Evolutionary conservation across 2,888 invertebrate species (phyloP).

Genomic region (Catocala nupta): DNA sequence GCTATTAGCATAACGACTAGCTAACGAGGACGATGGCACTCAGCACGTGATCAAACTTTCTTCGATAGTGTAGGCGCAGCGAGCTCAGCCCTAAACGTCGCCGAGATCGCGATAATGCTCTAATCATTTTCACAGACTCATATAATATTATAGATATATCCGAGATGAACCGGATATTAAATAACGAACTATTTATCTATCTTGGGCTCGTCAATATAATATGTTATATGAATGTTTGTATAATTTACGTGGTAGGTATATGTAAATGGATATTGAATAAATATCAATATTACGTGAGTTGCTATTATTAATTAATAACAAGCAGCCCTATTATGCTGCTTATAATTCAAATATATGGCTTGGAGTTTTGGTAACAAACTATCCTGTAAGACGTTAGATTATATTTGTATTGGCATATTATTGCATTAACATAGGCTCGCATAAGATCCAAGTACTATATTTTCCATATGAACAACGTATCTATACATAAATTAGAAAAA

Average conservation of each 20-base stretch:
- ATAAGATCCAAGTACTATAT: too few species aligned
- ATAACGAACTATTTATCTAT: background rate
- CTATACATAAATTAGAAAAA: too few species aligned
- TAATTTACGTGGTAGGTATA: background rate
- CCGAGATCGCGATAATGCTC: conserved; percentile 15
- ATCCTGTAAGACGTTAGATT: too few species aligned
- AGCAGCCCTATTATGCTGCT: too few species aligned
- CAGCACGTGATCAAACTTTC: conserved; percentile 42
- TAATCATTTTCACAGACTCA: conserved; percentile 6
- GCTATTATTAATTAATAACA: too few species aligned
- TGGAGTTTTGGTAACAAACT: too few species aligned
- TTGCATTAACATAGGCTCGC: too few species aligned
- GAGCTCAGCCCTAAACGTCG: background rate
- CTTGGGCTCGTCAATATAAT: background rate
- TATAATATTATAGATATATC: background rate
- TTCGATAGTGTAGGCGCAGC: conserved; percentile 20
- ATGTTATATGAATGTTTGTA: background rate
- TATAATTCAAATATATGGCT: too few species aligned
- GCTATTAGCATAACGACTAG: conserved; percentile 65
- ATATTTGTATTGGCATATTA: too few species aligned
- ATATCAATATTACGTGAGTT: too few species aligned
- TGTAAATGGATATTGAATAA: too few species aligned
- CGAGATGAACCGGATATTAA: background rate
- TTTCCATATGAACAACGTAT: too few species aligned
- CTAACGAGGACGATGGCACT: conserved; percentile 56